Evolutionary conservation across 2,113 vertebrate species (phyloP).

Genomic region (Cercocebus atys): DNA sequence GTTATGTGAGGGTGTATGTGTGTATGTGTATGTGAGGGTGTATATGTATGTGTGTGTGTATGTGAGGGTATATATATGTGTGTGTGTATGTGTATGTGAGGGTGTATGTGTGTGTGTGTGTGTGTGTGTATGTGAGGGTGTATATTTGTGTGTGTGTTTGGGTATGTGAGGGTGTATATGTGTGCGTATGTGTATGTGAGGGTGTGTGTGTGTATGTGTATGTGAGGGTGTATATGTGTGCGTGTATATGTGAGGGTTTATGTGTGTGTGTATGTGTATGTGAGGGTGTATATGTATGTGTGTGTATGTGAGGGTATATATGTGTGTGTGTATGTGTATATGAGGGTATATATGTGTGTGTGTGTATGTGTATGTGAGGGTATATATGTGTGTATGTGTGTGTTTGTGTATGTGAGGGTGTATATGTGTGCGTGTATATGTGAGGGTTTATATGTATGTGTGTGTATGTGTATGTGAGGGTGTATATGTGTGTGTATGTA

Average conservation of each 20-base stretch:
- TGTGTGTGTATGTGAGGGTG: too few relatives aligned
- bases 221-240: background rate
- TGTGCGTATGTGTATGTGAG: background rate
- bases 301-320: too few relatives aligned
- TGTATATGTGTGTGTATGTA: background rate
- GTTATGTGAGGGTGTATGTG: background rate
- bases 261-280: background rate
- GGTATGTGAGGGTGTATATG: background rate
- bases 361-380: too few relatives aligned
- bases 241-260: background rate
- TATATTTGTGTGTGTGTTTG: background rate
- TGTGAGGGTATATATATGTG: too few relatives aligned
- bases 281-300: too few relatives aligned
- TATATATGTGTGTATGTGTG: background rate
- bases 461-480: background rate
- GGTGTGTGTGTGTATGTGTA: background rate
- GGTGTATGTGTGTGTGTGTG: background rate
- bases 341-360: too few relatives aligned
- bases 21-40: too few relatives aligned
- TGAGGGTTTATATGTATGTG: background rate
- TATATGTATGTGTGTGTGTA: background rate
- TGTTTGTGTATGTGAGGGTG: background rate
- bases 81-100: too few relatives aligned
- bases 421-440: accelerated
- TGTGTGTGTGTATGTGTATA: too few relatives aligned